Evolutionary conservation across 2,797 vertebrate species (phyloP).

Genomic region (Pantherophis alleghaniensis): DNA sequence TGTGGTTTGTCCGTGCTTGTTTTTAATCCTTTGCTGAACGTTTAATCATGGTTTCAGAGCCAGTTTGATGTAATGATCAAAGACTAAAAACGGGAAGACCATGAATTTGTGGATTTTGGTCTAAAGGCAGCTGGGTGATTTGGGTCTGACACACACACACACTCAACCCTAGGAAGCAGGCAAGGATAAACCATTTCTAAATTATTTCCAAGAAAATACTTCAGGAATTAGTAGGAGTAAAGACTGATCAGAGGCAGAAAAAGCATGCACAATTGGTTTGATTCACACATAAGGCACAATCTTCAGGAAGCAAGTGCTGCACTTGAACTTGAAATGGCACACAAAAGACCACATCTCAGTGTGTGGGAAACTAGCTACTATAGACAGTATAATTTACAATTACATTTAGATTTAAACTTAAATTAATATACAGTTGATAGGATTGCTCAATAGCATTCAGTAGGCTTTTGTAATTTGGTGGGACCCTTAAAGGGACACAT

Average conservation of each 20-base stretch:
- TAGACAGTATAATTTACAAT: not conserved
- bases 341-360: not conserved
- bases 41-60: not conserved
- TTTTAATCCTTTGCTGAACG: not conserved
- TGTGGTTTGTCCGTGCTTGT: not conserved
- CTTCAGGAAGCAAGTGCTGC: not conserved
- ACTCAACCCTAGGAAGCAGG: not conserved
- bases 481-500: not conserved
- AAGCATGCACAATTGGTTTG: not conserved
- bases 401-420: not conserved
- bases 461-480: not conserved
- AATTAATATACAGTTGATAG: not conserved
- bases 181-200: not conserved
- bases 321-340: not conserved
- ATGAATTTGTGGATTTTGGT: not conserved
- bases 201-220: not conserved
- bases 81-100: not conserved
- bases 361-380: not conserved
- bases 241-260: not conserved
- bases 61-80: not conserved
- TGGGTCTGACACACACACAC: not conserved
- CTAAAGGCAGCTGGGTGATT: not conserved
- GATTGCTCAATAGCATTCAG: not conserved
- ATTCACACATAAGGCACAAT: not conserved
- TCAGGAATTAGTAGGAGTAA: not conserved